Evolutionary conservation across 2,113 vertebrate genomes (phyloP).

Genomic region (Prietella phreatophila): DNA sequence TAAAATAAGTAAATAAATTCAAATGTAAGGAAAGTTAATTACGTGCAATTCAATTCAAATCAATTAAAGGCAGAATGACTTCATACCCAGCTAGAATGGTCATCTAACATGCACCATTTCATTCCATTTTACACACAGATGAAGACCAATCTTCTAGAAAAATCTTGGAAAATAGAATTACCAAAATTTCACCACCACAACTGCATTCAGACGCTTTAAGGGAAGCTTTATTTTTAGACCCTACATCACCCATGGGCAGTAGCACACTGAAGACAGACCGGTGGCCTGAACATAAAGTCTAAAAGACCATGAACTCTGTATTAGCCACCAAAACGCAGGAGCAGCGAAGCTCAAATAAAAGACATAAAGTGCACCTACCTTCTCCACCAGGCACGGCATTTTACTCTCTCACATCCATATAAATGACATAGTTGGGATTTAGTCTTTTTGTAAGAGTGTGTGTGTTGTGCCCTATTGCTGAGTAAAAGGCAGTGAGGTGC

Average conservation of each 20-base stretch:
- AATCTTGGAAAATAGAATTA: conserved; percentile 31
- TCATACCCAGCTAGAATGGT: conserved; percentile 17
- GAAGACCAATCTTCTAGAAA: conserved; percentile 40
- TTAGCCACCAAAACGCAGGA: conserved; percentile 12
- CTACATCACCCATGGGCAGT: conserved; percentile 28
- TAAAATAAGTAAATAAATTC: too few relatives aligned
- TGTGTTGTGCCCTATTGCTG: conserved; percentile 8
- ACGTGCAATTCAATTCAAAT: not conserved
- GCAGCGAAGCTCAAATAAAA: conserved; percentile 40
- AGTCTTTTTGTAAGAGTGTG: not conserved
- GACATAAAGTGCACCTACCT: conserved; percentile 58
- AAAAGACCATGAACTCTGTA: conserved; percentile 26
- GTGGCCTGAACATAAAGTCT: conserved; percentile 39
- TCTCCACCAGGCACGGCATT: conserved; percentile 38
- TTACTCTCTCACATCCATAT: conserved; percentile 36
- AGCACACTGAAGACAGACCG: conserved; percentile 40
- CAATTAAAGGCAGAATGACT: not conserved
- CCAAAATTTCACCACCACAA: conserved; percentile 36
- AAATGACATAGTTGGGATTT: conserved; percentile 35
- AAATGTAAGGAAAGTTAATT: not conserved
- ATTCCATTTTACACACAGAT: conserved; percentile 47
- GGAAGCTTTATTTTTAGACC: conserved; percentile 29
- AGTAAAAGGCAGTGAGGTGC: conserved; percentile 42
- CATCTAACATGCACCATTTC: conserved; percentile 34
- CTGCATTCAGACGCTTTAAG: conserved; percentile 36